Conservation (phyloP, 1,140 invertebrate species). For the Subanguina moxae region DNA sequence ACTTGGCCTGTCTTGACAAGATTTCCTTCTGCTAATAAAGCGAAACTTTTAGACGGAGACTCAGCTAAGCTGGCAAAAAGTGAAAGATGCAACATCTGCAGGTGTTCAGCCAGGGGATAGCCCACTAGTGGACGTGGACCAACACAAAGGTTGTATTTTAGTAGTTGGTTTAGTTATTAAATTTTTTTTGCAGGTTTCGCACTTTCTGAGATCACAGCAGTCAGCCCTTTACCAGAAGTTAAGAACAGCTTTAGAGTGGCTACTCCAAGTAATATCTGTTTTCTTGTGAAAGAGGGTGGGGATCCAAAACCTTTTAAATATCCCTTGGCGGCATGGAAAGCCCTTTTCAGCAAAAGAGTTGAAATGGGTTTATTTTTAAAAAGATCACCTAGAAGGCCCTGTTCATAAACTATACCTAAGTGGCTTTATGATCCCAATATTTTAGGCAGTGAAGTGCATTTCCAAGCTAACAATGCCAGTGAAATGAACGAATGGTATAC, state of each 20-base stretch:
- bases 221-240: conserved; percentile 39
- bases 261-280: conserved; percentile 16
- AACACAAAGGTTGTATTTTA: too few relatives aligned
- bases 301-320: too few relatives aligned
- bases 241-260: conserved; percentile 47
- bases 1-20: too few relatives aligned
- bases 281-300: too few relatives aligned
- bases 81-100: conserved; percentile 22
- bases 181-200: conserved; percentile 12
- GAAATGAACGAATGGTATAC: conserved; percentile 55
- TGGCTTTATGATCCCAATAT: too few relatives aligned
- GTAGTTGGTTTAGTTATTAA: too few relatives aligned
- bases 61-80: conserved; percentile 49
- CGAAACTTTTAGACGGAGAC: conserved; percentile 31
- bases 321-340: too few relatives aligned
- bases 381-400: too few relatives aligned
- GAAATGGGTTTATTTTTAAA: too few relatives aligned
- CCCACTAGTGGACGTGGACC: neutral
- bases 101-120: conserved; percentile 11
- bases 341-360: too few relatives aligned
- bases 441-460: conserved; percentile 38
- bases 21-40: too few relatives aligned
- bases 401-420: too few relatives aligned
- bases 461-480: conserved; percentile 42
- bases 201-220: conserved; percentile 46